Evolutionary conservation across 2,888 invertebrate genomes (phyloP).

Genomic region (Acanthococcus lagerstroemiae): DNA sequence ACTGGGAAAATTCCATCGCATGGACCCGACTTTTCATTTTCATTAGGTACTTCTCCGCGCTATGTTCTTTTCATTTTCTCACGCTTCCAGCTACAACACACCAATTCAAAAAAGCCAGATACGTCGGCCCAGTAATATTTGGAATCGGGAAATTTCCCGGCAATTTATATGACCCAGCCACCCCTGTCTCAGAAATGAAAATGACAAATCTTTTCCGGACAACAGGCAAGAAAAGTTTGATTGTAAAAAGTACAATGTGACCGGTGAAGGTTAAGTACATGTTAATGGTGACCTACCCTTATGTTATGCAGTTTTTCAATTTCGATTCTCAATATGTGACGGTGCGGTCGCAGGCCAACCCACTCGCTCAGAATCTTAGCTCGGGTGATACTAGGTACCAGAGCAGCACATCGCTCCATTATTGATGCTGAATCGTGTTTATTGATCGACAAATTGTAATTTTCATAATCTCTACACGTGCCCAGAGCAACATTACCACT

Average conservation of each 20-base stretch:
- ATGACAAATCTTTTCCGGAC: too few relatives aligned
- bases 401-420: slow-evolving; percentile 61
- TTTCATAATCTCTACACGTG: slow-evolving; percentile 73
- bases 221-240: neutral
- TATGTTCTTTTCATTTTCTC: too few relatives aligned
- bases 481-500: slow-evolving; percentile 64
- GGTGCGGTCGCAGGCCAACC: slow-evolving; percentile 75
- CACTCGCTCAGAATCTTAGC: slow-evolving; percentile 52
- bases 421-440: slow-evolving; percentile 66
- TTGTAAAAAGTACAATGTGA: neutral
- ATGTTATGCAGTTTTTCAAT: slow-evolving; percentile 44
- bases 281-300: slow-evolving; percentile 30
- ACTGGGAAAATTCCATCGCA: too few relatives aligned
- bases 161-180: too few relatives aligned
- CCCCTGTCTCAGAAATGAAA: too few relatives aligned
- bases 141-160: too few relatives aligned
- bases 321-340: slow-evolving; percentile 63
- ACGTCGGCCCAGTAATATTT: too few relatives aligned
- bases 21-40: too few relatives aligned
- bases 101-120: too few relatives aligned
- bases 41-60: too few relatives aligned
- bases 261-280: neutral
- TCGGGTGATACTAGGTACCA: slow-evolving; percentile 56
- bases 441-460: slow-evolving; percentile 56
- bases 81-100: too few relatives aligned